Evolutionary conservation across 2,888 invertebrate species (phyloP).

Genomic region (Lobophora halterata): DNA sequence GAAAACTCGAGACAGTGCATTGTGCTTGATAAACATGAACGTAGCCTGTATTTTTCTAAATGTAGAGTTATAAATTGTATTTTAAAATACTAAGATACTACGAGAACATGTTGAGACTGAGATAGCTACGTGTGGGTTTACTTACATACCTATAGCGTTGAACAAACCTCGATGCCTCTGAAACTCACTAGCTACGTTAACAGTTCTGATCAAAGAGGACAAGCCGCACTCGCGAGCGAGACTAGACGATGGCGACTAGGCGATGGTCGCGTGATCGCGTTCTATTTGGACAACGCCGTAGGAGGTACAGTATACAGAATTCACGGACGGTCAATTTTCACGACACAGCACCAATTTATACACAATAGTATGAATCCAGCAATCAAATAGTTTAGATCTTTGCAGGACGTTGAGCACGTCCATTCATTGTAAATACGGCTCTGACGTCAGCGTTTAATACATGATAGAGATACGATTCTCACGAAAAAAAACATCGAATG

Average conservation of each 20-base stretch:
- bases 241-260: no score
- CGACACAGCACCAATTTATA: constrained; percentile 21
- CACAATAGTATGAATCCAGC: constrained; percentile 28
- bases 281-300: no score
- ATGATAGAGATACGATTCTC: constrained; percentile 17
- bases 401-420: constrained; percentile 28
- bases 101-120: no score
- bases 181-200: constrained; percentile 22
- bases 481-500: constrained; percentile 11
- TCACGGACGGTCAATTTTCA: constrained; percentile 30
- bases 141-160: constrained; percentile 15
- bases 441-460: constrained; percentile 25
- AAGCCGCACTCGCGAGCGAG: constrained; percentile 19
- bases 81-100: no score
- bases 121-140: no score
- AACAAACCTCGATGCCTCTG: constrained; percentile 13
- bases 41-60: no score
- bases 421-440: constrained; percentile 25
- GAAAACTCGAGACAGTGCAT: constrained; percentile 50
- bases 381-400: constrained; percentile 31
- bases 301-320: no score
- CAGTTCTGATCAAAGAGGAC: constrained; percentile 26
- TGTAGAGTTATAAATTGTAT: no score
- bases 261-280: no score
- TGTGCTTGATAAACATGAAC: constrained; percentile 19